Percentiles rank a stretch among this genome's conserved stretches.
These are phyloP conservation scores for Lochmaea capreae DNA, from an alignment of 2,888 invertebrate genomes.

Conservation along the genomic window DNA sequence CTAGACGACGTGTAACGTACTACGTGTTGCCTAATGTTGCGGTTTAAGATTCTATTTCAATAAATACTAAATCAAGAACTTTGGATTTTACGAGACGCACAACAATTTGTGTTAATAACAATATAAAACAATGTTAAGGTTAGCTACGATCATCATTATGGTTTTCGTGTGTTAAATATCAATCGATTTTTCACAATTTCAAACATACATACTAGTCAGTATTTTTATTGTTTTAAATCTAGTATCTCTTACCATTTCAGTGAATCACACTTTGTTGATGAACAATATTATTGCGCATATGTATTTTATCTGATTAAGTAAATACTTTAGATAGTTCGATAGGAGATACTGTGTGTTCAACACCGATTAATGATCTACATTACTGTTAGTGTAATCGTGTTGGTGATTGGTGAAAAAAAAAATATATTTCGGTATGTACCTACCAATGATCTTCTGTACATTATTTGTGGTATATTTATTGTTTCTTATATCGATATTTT, in stretches of 20 bases:
- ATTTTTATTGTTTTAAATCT: background rate
- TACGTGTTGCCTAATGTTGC: too few relatives aligned
- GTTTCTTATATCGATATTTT: too few relatives aligned
- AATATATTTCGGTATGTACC: background rate
- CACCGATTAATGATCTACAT: background rate
- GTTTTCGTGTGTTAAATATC: background rate
- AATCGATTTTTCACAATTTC: background rate
- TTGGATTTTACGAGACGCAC: too few relatives aligned
- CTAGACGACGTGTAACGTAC: too few relatives aligned
- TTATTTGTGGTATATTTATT: too few relatives aligned
- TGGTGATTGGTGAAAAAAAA: background rate
- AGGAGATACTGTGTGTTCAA: conserved; percentile 1
- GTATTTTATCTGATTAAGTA: conserved; percentile 11
- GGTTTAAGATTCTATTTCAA: too few relatives aligned
- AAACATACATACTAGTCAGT: background rate
- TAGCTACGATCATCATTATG: too few relatives aligned
- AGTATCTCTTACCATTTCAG: background rate
- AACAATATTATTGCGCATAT: background rate
- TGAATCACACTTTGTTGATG: background rate
- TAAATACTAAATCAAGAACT: too few relatives aligned
- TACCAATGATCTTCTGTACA: too few relatives aligned
- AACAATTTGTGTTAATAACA: too few relatives aligned
- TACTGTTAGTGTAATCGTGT: conserved; percentile 3
- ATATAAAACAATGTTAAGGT: too few relatives aligned
- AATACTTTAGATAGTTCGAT: conserved; percentile 11